A percentile compares a stretch with the other conserved stretches of the same genome.
Evolutionary conservation across 2,888 invertebrate genomes (phyloP).

Genomic region (Myathropa florea): DNA sequence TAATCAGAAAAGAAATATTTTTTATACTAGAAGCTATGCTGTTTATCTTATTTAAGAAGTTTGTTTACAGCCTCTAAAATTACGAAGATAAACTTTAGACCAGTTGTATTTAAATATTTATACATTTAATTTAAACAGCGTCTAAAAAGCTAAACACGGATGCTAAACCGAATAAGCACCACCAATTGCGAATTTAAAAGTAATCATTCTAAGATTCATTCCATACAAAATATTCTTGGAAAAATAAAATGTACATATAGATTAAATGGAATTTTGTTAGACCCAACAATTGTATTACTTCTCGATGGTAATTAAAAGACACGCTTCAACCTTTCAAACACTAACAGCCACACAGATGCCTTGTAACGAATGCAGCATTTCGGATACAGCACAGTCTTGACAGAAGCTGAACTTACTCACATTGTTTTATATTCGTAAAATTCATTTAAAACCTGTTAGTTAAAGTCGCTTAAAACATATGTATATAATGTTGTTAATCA

Average conservation of each 20-base stretch:
- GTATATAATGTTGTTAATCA: conserved; percentile 5
- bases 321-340: neutral
- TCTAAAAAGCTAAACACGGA: too few relatives aligned
- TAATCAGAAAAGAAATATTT: neutral
- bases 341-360: neutral
- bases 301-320: neutral
- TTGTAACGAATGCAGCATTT: neutral
- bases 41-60: neutral
- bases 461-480: neutral
- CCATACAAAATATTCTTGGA: too few relatives aligned
- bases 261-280: too few relatives aligned
- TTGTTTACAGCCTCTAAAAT: too few relatives aligned
- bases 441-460: conserved; percentile 20
- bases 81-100: too few relatives aligned
- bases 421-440: neutral
- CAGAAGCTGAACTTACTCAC: neutral
- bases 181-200: neutral
- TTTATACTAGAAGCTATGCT: neutral
- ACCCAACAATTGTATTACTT: too few relatives aligned
- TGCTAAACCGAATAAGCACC: too few relatives aligned
- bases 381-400: neutral
- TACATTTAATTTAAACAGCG: too few relatives aligned
- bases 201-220: neutral
- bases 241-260: too few relatives aligned
- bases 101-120: too few relatives aligned